Percentiles rank a stretch among this genome's conserved stretches.
Conservation (phyloP, 2,888 invertebrate species). For the Agriopis leucophaearia region DNA sequence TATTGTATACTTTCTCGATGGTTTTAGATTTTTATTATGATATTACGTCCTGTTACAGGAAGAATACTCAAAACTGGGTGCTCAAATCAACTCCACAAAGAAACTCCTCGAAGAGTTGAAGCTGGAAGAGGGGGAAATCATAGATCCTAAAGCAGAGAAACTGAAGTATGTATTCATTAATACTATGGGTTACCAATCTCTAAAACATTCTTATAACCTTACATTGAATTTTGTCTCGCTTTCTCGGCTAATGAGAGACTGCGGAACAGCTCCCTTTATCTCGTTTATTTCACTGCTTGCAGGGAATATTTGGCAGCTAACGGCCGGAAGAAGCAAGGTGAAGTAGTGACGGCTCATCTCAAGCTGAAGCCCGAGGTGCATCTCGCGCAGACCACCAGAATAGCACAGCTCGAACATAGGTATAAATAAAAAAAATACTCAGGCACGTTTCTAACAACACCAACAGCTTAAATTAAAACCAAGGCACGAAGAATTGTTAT, state of each 20-base stretch:
- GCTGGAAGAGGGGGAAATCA: conserved; percentile 78
- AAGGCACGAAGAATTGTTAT: too few relatives aligned
- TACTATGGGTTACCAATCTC: not conserved
- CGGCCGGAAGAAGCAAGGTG: conserved; percentile 70
- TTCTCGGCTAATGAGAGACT: too few relatives aligned
- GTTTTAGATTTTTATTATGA: not conserved
- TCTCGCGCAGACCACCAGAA: conserved; percentile 91
- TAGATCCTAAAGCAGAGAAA: conserved; percentile 82
- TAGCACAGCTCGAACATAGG: conserved; percentile 94
- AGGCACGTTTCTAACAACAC: too few relatives aligned
- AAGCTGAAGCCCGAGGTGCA: conserved; percentile 81
- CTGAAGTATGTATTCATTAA: conserved; percentile 65
- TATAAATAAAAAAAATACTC: conserved; percentile 37
- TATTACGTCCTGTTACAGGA: conserved; percentile 63
- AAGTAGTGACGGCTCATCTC: conserved; percentile 82
- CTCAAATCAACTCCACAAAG: conserved; percentile 81
- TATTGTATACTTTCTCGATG: too few relatives aligned
- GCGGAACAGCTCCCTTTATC: too few relatives aligned
- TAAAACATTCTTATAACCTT: too few relatives aligned
- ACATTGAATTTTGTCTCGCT: too few relatives aligned
- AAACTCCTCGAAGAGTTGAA: conserved; percentile 81
- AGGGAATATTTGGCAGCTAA: conserved; percentile 71
- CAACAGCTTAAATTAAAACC: too few relatives aligned
- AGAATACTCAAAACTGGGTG: conserved; percentile 75
- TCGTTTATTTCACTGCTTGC: conserved; percentile 34